Percentiles rank a stretch among this genome's conserved stretches.
Conservation (phyloP, 2,113 vertebrate genomes). For the Dipodomys spectabilis region DNA sequence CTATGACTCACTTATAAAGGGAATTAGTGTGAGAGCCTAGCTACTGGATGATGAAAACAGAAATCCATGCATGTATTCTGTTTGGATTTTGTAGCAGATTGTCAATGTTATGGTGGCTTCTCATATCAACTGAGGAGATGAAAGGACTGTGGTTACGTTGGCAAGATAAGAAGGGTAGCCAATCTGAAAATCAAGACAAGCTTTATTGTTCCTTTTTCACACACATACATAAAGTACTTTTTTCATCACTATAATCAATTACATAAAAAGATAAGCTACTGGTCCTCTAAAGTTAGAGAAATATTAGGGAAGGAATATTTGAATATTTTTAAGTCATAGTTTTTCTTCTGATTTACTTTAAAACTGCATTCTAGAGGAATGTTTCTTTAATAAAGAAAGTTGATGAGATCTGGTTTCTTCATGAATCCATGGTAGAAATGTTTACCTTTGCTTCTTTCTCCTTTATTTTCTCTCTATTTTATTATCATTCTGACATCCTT, state of each 20-base stretch:
- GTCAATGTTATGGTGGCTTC: background rate
- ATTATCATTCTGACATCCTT: background rate
- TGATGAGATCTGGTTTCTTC: background rate
- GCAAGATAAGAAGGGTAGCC: background rate
- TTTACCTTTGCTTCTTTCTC: background rate
- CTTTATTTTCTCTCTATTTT: background rate
- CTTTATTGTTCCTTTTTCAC: no score
- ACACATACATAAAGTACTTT: no score
- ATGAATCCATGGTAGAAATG: background rate
- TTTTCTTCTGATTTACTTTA: background rate
- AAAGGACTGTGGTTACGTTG: background rate
- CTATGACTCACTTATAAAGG: background rate
- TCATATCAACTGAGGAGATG: background rate
- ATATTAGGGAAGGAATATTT: background rate
- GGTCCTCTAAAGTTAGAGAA: background rate
- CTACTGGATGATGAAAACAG: conserved; percentile 25
- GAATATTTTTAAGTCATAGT: no score
- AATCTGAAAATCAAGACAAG: background rate
- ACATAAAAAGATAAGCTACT: background rate
- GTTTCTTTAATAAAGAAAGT: background rate
- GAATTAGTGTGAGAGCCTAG: background rate
- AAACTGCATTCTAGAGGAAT: background rate
- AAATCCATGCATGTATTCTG: background rate
- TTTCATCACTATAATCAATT: background rate
- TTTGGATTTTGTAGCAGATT: conserved; percentile 41